A percentile compares a stretch with the other conserved stretches of the same genome.
phyloP scores from a whole-genome alignment of 2,888 invertebrate genomes.

The Xanthia icteritia region DNA sequence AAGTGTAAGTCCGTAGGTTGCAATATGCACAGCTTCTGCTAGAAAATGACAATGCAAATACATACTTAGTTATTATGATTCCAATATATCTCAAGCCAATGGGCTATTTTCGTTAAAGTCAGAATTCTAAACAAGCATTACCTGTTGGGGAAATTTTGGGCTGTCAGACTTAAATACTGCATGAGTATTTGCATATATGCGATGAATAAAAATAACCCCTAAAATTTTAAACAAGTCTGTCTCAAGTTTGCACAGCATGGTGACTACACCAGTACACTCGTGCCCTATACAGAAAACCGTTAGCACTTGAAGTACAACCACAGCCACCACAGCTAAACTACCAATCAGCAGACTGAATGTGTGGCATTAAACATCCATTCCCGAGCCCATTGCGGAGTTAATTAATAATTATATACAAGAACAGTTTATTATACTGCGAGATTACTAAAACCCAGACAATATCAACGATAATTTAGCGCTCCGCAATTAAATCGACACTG shows the following conservation, averaged over 20 bases:
- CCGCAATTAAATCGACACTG: constrained; percentile 72
- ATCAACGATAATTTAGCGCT: constrained; percentile 65
- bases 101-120: neutral
- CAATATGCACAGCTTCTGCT: neutral
- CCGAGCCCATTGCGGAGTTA: constrained; percentile 51
- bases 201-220: neutral
- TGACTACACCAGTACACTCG: neutral
- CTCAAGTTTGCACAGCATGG: neutral
- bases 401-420: constrained; percentile 57
- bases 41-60: neutral
- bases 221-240: neutral
- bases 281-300: constrained; percentile 32
- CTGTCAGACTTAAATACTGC: neutral
- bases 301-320: constrained; percentile 28
- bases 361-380: constrained; percentile 55
- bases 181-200: no score
- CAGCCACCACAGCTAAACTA: constrained; percentile 39
- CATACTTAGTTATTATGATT: neutral
- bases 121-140: neutral
- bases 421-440: constrained; percentile 46
- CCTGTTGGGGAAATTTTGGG: neutral
- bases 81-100: no score
- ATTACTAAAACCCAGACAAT: constrained; percentile 60
- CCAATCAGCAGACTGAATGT: constrained; percentile 52
- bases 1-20: neutral